Conservation (phyloP, 2,888 invertebrate genomes). For the Lochmaea crataegi region DNA sequence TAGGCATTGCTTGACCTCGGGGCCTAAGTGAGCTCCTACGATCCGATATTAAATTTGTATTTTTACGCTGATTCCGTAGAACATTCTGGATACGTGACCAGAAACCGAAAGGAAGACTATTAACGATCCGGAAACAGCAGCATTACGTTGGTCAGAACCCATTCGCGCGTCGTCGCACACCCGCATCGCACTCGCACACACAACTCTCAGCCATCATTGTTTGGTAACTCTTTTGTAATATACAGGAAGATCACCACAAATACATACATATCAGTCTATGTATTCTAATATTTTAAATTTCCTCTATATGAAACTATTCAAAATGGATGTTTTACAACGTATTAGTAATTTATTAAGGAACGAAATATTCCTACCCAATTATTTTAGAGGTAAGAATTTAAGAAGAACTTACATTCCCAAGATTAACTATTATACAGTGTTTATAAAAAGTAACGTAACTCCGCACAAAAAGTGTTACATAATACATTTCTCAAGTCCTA, state of each 20-base stretch:
- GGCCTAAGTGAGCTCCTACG: constrained; percentile 58
- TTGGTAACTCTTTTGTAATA: constrained; percentile 11
- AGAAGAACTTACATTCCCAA: no score
- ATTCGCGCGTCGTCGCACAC: constrained; percentile 53
- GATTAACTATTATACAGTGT: no score
- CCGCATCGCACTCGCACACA: constrained; percentile 31
- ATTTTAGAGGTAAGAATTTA: no score
- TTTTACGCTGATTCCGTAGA: constrained; percentile 73
- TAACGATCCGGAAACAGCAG: constrained; percentile 68
- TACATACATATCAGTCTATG: background rate
- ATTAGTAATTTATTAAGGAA: no score
- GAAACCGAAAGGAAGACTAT: constrained; percentile 69
- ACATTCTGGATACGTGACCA: constrained; percentile 69
- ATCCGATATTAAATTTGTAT: constrained; percentile 73
- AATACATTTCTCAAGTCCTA: no score
- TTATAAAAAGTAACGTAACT: no score
- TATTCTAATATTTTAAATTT: background rate
- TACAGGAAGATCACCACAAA: constrained; percentile 11
- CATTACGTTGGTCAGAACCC: constrained; percentile 59
- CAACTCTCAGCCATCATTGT: constrained; percentile 50
- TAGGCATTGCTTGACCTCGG: constrained; percentile 54
- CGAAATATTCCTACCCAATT: no score
- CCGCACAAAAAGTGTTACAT: no score
- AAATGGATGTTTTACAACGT: no score
- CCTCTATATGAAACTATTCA: no score